Conservation (phyloP, 2,888 invertebrate species). For the Monoplex corrugatus region DNA sequence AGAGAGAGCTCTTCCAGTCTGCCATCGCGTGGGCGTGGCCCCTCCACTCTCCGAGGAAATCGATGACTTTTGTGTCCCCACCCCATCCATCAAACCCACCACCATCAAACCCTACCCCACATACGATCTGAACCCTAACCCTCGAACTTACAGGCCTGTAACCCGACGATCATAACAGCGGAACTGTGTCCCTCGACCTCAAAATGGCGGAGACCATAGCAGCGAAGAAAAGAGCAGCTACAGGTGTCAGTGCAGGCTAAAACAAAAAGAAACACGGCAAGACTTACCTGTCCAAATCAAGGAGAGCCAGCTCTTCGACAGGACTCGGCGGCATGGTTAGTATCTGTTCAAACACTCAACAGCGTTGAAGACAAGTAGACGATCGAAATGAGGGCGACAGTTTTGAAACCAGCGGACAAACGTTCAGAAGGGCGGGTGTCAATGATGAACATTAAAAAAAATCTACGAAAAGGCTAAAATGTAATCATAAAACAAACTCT, state of each 20-base stretch:
- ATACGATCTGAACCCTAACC: neutral
- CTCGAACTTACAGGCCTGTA: too few relatives aligned
- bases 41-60: neutral
- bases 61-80: neutral
- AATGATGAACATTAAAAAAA: neutral
- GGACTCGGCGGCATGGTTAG: constrained; percentile 72
- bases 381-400: constrained; percentile 2
- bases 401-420: constrained; percentile 14
- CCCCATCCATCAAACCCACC: neutral
- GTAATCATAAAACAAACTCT: constrained; percentile 37
- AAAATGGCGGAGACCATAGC: neutral
- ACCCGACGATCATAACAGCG: neutral
- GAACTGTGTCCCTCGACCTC: neutral
- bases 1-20: too few relatives aligned
- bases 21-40: neutral
- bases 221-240: neutral
- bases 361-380: constrained; percentile 22
- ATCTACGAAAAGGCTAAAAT: neutral
- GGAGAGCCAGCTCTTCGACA: constrained; percentile 74
- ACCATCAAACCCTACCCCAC: neutral
- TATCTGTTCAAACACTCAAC: constrained; percentile 32
- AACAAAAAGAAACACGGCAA: neutral
- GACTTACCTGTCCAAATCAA: constrained; percentile 75
- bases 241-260: neutral
- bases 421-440: neutral